Evolutionary conservation across 2,113 vertebrate species (phyloP).

Genomic region (Eptatretus burgeri): DNA sequence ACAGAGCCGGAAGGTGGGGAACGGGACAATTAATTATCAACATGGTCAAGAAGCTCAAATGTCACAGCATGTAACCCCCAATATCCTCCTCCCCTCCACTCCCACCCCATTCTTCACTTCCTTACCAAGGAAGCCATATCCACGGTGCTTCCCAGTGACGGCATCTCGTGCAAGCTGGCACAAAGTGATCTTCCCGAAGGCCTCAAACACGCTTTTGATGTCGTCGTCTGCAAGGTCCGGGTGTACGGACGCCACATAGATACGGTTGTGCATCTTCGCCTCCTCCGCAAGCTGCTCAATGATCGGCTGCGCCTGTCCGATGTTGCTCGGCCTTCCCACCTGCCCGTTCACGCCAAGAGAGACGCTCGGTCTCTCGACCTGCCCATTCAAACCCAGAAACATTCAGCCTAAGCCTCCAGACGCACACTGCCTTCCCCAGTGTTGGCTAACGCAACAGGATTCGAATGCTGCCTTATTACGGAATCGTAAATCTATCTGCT

Average conservation of each 20-base stretch:
- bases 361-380: neutral
- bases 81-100: neutral
- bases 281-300: constrained; percentile 5
- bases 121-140: neutral
- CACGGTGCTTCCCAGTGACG: neutral
- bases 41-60: neutral
- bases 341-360: neutral
- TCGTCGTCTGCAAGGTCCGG: constrained; percentile 4
- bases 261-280: constrained; percentile 4
- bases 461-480: too few relatives aligned
- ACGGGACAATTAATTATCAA: neutral
- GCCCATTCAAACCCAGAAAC: too few relatives aligned
- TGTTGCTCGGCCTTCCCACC: constrained; percentile 4
- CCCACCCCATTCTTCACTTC: neutral
- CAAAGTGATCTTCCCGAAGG: constrained; percentile 2
- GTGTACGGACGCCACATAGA: constrained; percentile 3
- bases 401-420: too few relatives aligned
- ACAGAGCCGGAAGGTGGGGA: neutral
- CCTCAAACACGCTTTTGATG: constrained; percentile 6
- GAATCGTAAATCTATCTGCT: too few relatives aligned
- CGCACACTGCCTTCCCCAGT: too few relatives aligned
- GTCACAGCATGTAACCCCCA: neutral
- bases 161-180: neutral
- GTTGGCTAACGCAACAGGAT: too few relatives aligned
- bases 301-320: constrained; percentile 5